Evolutionary conservation across 2,888 invertebrate genomes (phyloP).

Genomic region (Itoplectis maculator): DNA sequence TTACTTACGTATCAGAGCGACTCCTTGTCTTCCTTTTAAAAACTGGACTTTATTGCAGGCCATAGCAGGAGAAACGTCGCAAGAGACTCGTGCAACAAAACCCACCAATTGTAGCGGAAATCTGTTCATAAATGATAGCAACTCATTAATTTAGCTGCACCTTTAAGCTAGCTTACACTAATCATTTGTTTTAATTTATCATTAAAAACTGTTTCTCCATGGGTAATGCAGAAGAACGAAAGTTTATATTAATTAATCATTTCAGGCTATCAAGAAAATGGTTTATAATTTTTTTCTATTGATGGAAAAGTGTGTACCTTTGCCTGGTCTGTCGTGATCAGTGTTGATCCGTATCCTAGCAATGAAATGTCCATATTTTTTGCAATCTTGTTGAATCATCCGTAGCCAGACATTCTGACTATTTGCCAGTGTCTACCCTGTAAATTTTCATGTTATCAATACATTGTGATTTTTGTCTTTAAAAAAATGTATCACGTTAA

Average conservation of each 20-base stretch:
- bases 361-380: background rate
- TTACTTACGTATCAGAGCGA: background rate
- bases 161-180: background rate
- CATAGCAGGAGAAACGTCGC: background rate
- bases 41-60: background rate
- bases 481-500: too few species aligned
- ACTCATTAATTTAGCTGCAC: background rate
- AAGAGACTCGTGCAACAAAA: background rate
- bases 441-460: background rate
- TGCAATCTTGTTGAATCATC: background rate
- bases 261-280: background rate
- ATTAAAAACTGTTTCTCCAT: slow-evolving; percentile 19
- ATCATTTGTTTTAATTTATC: background rate
- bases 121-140: background rate
- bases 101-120: background rate
- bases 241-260: slow-evolving; percentile 26
- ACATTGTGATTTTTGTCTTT: background rate
- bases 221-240: slow-evolving; percentile 26
- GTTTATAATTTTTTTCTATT: too few species aligned
- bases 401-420: background rate
- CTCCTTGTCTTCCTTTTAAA: background rate
- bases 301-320: too few species aligned
- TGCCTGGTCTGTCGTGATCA: too few species aligned
- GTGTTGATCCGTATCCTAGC: background rate
- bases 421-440: background rate